phyloP scores from a whole-genome alignment of 2,797 vertebrate genomes.

The Stomatorhinus walkeri region DNA sequence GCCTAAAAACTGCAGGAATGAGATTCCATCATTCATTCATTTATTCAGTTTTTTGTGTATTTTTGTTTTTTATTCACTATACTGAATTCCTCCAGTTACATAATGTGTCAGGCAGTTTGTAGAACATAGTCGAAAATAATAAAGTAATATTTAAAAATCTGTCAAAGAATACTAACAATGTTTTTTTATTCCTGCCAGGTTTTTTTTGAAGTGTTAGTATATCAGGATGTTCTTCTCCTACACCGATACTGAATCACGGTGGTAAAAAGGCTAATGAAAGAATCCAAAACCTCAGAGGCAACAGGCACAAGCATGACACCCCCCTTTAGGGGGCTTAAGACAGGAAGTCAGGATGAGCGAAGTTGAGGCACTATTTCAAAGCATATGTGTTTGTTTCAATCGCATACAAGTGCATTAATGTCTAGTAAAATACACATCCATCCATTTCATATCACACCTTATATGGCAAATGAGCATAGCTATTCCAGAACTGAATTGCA shows the following conservation, averaged over 20 bases:
- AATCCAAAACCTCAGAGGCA: not conserved
- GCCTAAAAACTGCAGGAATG: not conserved
- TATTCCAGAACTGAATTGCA: not conserved
- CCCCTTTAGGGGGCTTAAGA: not conserved
- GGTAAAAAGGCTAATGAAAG: not conserved
- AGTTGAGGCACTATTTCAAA: not conserved
- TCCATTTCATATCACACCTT: not conserved
- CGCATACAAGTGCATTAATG: not conserved
- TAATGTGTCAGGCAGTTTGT: slow-evolving; percentile 9
- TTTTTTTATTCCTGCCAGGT: not conserved
- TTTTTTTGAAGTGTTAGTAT: not conserved
- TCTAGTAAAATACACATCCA: not conserved
- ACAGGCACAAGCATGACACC: not conserved
- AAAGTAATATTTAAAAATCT: not conserved
- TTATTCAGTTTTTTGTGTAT: not conserved
- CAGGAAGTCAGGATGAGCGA: not conserved
- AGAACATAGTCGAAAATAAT: not conserved
- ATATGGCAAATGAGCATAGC: not conserved
- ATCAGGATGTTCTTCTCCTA: not conserved
- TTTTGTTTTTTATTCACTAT: not conserved
- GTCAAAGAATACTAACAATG: not conserved
- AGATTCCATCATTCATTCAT: not conserved
- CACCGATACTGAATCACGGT: not conserved
- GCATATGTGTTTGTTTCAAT: not conserved
- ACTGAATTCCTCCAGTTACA: not conserved